phyloP scores from a whole-genome alignment of 2,888 invertebrate species.

The Brachypalpus laphriformis region DNA sequence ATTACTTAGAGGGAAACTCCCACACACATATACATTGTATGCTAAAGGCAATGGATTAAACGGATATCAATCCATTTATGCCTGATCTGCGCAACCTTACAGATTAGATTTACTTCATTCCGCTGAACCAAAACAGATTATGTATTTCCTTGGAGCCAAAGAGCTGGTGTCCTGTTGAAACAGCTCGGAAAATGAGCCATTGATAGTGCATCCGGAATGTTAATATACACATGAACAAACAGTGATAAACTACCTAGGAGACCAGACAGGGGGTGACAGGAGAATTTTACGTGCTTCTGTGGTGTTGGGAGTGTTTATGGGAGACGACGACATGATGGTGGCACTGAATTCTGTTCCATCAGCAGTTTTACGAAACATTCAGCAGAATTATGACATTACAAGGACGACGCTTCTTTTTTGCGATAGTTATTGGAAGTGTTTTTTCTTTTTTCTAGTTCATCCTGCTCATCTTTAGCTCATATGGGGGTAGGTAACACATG shows the following conservation, averaged over 20 bases:
- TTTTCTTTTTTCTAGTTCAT: not conserved
- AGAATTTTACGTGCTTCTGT: not conserved
- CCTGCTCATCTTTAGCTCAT: not conserved
- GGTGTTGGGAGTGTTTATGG: not conserved
- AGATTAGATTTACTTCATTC: constrained; percentile 25
- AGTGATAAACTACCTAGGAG: constrained; percentile 23
- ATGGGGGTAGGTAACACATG: not conserved
- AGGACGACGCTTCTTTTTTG: not conserved
- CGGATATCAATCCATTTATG: constrained; percentile 53
- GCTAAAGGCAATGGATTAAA: constrained; percentile 24
- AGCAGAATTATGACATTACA: constrained; percentile 27
- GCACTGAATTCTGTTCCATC: not conserved
- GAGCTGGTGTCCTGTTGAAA: not conserved
- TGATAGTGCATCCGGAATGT: constrained; percentile 40
- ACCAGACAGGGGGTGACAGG: not conserved
- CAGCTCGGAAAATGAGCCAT: constrained; percentile 33
- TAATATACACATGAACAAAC: constrained; percentile 32
- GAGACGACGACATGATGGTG: not conserved
- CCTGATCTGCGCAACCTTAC: constrained; percentile 41
- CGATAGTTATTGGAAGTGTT: not conserved
- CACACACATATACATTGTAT: not conserved
- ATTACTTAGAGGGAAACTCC: not conserved
- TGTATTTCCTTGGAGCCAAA: not conserved
- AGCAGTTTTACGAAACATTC: constrained; percentile 34
- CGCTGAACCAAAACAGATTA: constrained; percentile 1